Conservation (phyloP, 2,888 invertebrate genomes). For the Platycheirus albimanus region DNA sequence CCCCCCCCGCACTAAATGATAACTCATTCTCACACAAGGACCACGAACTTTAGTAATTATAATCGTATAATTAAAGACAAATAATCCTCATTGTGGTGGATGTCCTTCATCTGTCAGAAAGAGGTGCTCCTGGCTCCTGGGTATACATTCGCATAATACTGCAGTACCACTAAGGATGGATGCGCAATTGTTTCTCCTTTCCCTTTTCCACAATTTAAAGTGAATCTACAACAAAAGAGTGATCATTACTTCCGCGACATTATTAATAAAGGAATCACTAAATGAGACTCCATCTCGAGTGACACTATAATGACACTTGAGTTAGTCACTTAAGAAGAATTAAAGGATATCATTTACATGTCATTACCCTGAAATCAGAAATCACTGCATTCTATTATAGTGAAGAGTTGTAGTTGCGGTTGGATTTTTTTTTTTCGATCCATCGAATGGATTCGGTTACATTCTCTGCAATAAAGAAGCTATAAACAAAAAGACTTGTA, state of each 20-base stretch:
- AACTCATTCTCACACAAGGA: neutral
- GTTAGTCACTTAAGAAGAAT: slow-evolving; percentile 22
- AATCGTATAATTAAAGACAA: no score
- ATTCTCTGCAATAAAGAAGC: neutral
- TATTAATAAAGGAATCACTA: slow-evolving; percentile 15
- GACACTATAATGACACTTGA: slow-evolving; percentile 44
- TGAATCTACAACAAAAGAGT: slow-evolving; percentile 19
- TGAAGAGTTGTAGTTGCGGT: no score
- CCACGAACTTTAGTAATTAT: slow-evolving; percentile 32
- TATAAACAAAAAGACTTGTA: neutral
- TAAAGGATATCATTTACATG: slow-evolving; percentile 60
- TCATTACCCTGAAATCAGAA: slow-evolving; percentile 35
- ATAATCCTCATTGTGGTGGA: slow-evolving; percentile 36
- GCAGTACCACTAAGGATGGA: no score
- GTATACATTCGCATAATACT: neutral
- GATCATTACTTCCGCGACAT: slow-evolving; percentile 26
- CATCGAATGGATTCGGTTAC: neutral
- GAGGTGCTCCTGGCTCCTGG: neutral
- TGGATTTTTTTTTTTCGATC: neutral
- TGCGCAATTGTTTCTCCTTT: no score
- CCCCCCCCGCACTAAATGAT: no score
- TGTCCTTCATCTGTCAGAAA: slow-evolving; percentile 35
- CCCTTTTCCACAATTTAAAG: no score
- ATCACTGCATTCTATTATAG: no score
- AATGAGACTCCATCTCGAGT: slow-evolving; percentile 19